Evolutionary conservation across 1,140 invertebrate genomes (phyloP).

Genomic region (Andricus grossulariae): DNA sequence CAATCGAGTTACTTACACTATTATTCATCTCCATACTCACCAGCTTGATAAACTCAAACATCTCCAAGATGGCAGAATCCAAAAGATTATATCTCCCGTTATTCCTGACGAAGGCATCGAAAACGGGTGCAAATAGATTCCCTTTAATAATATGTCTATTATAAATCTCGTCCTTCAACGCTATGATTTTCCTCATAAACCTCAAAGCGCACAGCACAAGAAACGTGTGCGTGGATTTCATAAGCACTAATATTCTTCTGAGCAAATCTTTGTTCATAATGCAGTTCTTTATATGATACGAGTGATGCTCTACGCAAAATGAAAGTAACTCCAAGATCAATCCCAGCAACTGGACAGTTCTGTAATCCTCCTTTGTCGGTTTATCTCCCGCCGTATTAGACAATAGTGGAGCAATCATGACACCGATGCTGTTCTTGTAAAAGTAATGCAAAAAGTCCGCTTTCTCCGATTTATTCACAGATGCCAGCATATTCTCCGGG

Average conservation of each 20-base stretch:
- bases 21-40: constrained; percentile 65
- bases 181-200: constrained; percentile 97
- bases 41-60: constrained; percentile 99
- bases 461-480: constrained; percentile 96
- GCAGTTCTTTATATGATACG: constrained; percentile 99
- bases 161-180: constrained; percentile 99
- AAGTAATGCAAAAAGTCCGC: constrained; percentile 99
- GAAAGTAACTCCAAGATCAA: constrained; percentile 96
- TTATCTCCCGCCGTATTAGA: constrained; percentile 92
- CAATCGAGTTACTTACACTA: too few species aligned
- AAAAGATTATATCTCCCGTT: constrained; percentile 98
- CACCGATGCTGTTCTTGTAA: constrained; percentile 98
- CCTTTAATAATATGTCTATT: constrained; percentile 97
- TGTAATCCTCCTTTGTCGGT: constrained; percentile 94
- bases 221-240: constrained; percentile 99
- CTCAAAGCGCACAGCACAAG: constrained; percentile 96
- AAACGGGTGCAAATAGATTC: constrained; percentile 95
- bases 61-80: constrained; percentile 98
- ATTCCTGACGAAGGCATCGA: constrained; percentile 97
- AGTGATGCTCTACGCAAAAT: constrained; percentile 99
- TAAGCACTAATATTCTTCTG: constrained; percentile 94
- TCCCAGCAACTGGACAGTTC: constrained; percentile 95
- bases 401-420: constrained; percentile 93
- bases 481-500: constrained; percentile 98
- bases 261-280: constrained; percentile 98